These are phyloP conservation scores for Tapera naevia DNA, from an alignment of 2,797 vertebrate species.

Conservation along the genomic window DNA sequence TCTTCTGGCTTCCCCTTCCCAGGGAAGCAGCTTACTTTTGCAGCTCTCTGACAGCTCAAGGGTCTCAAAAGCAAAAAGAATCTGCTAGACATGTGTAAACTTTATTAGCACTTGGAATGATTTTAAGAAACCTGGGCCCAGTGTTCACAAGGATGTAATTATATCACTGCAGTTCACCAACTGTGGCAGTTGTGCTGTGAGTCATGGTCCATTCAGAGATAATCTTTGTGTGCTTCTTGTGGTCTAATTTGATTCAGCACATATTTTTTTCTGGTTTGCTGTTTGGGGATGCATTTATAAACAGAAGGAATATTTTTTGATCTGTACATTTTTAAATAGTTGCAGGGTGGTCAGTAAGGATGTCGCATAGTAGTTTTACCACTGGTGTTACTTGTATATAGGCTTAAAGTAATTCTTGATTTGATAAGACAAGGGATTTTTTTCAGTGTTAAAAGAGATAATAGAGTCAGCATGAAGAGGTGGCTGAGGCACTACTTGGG, in stretches of 20 bases:
- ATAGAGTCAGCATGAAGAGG: neutral
- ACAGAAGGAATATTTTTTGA: neutral
- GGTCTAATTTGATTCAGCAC: neutral
- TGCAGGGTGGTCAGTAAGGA: neutral
- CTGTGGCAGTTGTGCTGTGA: neutral
- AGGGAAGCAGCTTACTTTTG: neutral
- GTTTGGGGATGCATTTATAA: neutral
- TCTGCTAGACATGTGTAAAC: neutral
- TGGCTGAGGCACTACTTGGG: neutral
- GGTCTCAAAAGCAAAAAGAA: neutral
- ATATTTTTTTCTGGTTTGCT: neutral
- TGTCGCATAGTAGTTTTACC: neutral
- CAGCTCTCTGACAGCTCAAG: neutral
- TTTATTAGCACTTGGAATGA: neutral
- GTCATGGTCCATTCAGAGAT: neutral
- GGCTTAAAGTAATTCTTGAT: neutral
- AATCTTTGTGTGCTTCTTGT: neutral
- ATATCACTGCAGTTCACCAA: neutral
- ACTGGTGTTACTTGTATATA: neutral
- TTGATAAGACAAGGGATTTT: fast-evolving
- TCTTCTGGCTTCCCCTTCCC: neutral
- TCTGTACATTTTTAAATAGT: neutral
- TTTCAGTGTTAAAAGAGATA: neutral
- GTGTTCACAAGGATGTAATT: neutral
- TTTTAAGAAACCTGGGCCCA: neutral